phyloP scores from a whole-genome alignment of 2,113 vertebrate species.

The Ochotona curzoniae region DNA sequence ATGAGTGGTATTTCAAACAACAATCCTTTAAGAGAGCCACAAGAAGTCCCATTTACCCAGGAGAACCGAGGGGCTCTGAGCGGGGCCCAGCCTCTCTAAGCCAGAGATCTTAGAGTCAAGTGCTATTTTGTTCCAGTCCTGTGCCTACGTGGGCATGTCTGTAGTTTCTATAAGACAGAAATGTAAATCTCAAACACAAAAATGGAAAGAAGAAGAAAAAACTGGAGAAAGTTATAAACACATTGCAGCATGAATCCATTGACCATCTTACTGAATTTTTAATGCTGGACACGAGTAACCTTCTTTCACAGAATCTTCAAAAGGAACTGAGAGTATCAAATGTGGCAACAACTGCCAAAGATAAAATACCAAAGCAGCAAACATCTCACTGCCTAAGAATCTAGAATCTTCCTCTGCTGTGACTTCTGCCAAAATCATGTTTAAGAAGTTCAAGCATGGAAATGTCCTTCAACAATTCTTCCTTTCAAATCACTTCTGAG shows the following conservation, averaged over 20 bases:
- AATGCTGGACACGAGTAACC: slow-evolving; percentile 76
- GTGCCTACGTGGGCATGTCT: background rate
- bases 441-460: slow-evolving; percentile 81
- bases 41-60: background rate
- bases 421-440: slow-evolving; percentile 85
- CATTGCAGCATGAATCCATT: slow-evolving; percentile 57
- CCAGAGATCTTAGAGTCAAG: background rate
- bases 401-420: slow-evolving; percentile 84
- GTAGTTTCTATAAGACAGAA: background rate
- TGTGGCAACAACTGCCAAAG: slow-evolving; percentile 79
- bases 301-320: slow-evolving; percentile 81
- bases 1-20: background rate
- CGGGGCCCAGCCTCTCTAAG: background rate
- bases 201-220: background rate
- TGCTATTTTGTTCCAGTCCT: background rate
- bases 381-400: slow-evolving; percentile 90
- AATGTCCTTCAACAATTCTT: slow-evolving; percentile 77
- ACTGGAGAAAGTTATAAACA: slow-evolving; percentile 50
- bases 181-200: background rate
- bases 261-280: slow-evolving; percentile 42
- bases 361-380: slow-evolving; percentile 81
- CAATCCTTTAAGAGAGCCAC: background rate
- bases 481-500: slow-evolving; percentile 80
- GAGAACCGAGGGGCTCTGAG: background rate
- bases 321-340: slow-evolving; percentile 80